Conservation (phyloP, 2,888 invertebrate species). For the Macrophya annulata region DNA sequence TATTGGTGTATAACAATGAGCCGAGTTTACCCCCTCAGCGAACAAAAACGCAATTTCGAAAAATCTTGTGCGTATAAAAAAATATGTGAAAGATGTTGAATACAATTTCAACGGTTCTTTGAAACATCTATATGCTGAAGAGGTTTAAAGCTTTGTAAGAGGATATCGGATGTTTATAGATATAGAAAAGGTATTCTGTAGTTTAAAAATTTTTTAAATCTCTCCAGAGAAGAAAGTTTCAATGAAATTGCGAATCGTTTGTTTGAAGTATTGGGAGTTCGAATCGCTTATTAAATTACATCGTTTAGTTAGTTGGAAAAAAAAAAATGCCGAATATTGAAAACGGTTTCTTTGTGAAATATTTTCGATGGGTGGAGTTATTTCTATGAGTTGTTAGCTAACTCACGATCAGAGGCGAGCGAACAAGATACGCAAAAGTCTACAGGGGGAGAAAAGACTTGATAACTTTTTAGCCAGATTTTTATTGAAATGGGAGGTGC, state of each 20-base stretch:
- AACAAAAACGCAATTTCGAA: background rate
- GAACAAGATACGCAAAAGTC: background rate
- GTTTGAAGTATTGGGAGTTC: background rate
- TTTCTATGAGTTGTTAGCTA: background rate
- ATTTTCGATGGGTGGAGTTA: background rate
- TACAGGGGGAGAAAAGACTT: background rate
- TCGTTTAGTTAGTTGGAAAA: background rate
- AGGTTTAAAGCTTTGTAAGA: background rate
- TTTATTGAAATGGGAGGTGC: constrained; percentile 9
- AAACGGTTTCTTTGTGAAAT: background rate
- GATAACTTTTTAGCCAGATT: constrained; percentile 14
- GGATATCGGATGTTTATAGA: background rate
- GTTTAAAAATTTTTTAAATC: background rate
- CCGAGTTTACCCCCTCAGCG: background rate
- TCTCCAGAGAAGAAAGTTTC: background rate
- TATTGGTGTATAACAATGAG: background rate
- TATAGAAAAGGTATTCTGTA: background rate
- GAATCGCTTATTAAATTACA: background rate
- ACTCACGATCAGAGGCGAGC: background rate
- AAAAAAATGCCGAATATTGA: constrained; percentile 15
- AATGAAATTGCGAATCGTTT: background rate
- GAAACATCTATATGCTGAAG: background rate
- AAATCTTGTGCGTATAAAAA: background rate
- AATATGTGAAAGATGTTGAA: background rate
- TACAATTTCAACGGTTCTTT: background rate